Percentiles rank a stretch among this genome's conserved stretches.
phyloP scores from a whole-genome alignment of 2,888 invertebrate genomes.

The Dromius quadrimaculatus region DNA sequence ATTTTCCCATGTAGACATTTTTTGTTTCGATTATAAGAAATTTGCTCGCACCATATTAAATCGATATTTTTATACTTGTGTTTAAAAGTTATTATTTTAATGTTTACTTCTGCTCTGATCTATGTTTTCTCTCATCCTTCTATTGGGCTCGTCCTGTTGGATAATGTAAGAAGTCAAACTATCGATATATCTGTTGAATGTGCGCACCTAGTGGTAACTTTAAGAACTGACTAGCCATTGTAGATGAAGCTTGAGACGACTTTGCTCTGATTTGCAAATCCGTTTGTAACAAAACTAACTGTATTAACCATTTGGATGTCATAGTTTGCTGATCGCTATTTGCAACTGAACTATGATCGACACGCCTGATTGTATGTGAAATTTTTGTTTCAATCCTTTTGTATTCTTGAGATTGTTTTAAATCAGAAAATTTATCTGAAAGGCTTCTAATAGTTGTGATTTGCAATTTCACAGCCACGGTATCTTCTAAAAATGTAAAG shows the following conservation, averaged over 20 bases:
- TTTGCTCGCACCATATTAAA: no score
- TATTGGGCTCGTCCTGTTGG: no score
- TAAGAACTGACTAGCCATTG: not conserved
- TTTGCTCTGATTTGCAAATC: not conserved
- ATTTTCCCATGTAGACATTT: no score
- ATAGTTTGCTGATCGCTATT: not conserved
- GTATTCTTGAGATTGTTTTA: not conserved
- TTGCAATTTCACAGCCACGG: not conserved
- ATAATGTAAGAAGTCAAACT: no score
- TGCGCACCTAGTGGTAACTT: not conserved
- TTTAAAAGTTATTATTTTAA: no score
- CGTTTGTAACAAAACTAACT: not conserved
- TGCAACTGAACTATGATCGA: not conserved
- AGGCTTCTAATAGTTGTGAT: not conserved
- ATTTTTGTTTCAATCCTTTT: slow-evolving; percentile 10
- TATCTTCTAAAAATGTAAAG: slow-evolving; percentile 1
- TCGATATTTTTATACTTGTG: no score
- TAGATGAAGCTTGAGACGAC: not conserved
- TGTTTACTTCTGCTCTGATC: no score
- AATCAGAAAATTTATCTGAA: not conserved
- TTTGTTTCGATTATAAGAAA: no score
- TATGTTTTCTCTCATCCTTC: no score
- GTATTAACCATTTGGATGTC: not conserved
- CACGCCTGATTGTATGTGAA: not conserved
- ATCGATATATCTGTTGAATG: no score